Conservation (phyloP, 2,797 vertebrate genomes). For the Microhierax caerulescens region DNA sequence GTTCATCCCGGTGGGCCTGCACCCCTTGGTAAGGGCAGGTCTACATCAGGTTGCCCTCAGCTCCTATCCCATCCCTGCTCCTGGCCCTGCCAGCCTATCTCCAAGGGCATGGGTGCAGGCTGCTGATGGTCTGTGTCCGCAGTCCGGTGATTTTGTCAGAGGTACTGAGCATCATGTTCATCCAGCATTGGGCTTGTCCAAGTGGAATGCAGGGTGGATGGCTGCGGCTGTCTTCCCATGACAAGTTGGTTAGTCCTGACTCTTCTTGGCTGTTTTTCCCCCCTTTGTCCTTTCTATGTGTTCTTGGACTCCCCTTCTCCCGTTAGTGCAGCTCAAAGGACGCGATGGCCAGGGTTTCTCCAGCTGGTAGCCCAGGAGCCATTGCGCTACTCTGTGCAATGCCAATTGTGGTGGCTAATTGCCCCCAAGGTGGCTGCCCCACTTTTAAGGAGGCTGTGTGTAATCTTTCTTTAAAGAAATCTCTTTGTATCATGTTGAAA, state of each 20-base stretch:
- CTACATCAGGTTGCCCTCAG: background rate
- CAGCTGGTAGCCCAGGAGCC: background rate
- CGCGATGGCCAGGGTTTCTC: background rate
- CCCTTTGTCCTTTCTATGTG: background rate
- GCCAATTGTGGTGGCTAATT: background rate
- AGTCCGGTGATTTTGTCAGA: background rate
- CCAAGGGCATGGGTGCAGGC: background rate
- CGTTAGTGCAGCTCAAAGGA: fast-evolving
- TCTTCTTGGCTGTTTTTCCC: background rate
- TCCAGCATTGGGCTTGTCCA: background rate
- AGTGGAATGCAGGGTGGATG: background rate
- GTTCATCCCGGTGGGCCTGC: fast-evolving
- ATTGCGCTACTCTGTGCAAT: background rate
- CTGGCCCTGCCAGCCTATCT: background rate
- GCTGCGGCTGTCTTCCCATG: fast-evolving
- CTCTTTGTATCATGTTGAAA: background rate
- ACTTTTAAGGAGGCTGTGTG: background rate
- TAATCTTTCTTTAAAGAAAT: background rate
- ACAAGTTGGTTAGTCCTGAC: background rate
- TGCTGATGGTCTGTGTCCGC: background rate
- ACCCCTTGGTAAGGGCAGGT: background rate
- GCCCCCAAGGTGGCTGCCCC: background rate
- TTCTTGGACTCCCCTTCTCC: background rate
- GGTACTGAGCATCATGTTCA: background rate
- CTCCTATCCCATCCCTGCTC: background rate